Evolutionary conservation across 1,140 invertebrate genomes (phyloP).

Genomic region (Pseudobourletiella spinata): DNA sequence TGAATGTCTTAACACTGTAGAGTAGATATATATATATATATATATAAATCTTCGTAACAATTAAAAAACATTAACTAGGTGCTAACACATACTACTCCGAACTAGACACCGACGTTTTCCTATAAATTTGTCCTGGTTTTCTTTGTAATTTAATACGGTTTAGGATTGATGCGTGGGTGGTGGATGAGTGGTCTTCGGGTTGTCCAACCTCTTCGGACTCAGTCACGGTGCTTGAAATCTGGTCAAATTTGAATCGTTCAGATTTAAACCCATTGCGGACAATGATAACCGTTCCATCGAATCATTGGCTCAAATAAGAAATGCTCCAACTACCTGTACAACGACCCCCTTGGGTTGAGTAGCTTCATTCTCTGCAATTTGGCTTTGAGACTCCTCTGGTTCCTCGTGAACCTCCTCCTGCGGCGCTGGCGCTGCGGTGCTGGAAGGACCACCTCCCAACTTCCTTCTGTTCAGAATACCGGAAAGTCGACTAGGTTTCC

Average conservation of each 20-base stretch:
- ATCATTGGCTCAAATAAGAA: too few species aligned
- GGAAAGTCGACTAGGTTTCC: constrained; percentile 26
- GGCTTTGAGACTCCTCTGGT: constrained; percentile 4
- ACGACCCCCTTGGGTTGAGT: constrained; percentile 29
- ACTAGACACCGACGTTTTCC: not conserved
- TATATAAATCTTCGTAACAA: too few species aligned
- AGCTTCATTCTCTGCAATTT: constrained; percentile 13
- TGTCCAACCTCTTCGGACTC: constrained; percentile 27
- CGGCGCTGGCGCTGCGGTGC: constrained; percentile 1
- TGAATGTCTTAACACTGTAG: too few species aligned
- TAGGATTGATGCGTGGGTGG: constrained; percentile 29
- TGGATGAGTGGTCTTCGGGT: constrained; percentile 9
- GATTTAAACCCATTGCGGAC: too few species aligned
- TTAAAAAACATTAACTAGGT: not conserved
- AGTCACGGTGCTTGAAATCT: constrained; percentile 33
- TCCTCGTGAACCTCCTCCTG: constrained; percentile 2
- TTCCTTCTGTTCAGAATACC: constrained; percentile 34
- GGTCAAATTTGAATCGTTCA: too few species aligned
- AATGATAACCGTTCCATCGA: too few species aligned
- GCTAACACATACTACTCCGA: not conserved
- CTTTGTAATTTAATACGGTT: constrained; percentile 31
- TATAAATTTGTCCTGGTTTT: constrained; percentile 32
- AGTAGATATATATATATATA: too few species aligned
- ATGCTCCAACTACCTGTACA: too few species aligned
- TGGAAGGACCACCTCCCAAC: not conserved